phyloP scores from a whole-genome alignment of 2,797 vertebrate genomes.

The Pseudotriccus pelzelni region DNA sequence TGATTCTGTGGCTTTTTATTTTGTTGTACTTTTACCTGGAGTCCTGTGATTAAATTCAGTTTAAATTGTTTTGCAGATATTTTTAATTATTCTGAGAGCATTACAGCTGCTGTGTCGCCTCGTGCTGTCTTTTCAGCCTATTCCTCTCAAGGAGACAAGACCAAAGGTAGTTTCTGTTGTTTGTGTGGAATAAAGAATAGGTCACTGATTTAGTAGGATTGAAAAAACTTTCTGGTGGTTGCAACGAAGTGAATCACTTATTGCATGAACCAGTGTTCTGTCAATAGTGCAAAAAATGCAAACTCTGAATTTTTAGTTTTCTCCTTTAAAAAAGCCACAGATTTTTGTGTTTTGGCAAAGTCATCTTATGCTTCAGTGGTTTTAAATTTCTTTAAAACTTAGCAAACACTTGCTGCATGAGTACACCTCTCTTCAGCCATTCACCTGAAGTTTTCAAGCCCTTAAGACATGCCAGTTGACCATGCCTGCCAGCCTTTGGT shows the following conservation, averaged over 20 bases:
- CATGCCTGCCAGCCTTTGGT: not conserved
- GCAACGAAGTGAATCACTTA: not conserved
- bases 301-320: not conserved
- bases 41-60: not conserved
- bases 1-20: not conserved
- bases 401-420: not conserved
- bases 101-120: constrained; percentile 88
- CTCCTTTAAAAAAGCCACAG: not conserved
- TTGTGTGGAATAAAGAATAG: not conserved
- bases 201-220: not conserved
- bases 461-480: not conserved
- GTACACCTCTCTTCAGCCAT: not conserved
- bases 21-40: not conserved
- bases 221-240: not conserved
- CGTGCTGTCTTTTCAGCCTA: constrained; percentile 91
- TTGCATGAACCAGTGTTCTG: not conserved
- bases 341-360: not conserved
- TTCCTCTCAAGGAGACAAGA: constrained; percentile 83
- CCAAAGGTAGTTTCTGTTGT: constrained; percentile 79
- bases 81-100: constrained; percentile 89
- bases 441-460: not conserved
- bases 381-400: not conserved
- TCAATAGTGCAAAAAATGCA: not conserved
- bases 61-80: constrained; percentile 79
- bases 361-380: not conserved